phyloP scores from a whole-genome alignment of 2,797 vertebrate species.

The Mionectes olivaceus region DNA sequence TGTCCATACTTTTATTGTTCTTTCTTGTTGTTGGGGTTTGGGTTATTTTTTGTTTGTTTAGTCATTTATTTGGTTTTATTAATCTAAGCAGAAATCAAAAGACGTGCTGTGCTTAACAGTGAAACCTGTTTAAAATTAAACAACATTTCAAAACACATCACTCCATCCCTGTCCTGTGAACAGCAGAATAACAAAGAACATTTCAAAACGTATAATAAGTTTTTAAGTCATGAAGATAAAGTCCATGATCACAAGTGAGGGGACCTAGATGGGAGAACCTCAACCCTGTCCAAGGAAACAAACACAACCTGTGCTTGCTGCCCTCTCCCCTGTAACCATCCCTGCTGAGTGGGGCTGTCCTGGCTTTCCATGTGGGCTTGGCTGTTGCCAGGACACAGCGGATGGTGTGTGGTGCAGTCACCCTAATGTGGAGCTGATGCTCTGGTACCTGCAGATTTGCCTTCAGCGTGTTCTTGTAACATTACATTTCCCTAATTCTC shows the following conservation, averaged over 20 bases:
- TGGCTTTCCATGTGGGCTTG: neutral
- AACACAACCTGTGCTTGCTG: neutral
- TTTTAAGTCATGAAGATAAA: neutral
- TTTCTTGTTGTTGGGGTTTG: neutral
- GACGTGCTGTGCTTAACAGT: neutral
- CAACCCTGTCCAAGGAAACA: neutral
- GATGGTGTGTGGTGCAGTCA: conserved; percentile 27
- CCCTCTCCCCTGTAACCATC: neutral
- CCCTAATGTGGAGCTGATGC: conserved; percentile 13
- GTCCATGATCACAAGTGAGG: neutral
- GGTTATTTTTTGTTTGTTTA: neutral
- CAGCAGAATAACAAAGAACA: neutral
- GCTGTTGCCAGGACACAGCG: conserved; percentile 19
- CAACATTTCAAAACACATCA: neutral
- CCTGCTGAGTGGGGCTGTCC: neutral
- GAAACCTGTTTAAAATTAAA: neutral
- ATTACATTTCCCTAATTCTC: conserved; percentile 23
- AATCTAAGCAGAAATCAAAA: neutral
- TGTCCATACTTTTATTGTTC: neutral
- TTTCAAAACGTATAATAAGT: neutral
- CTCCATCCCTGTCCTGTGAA: neutral
- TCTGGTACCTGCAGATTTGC: conserved; percentile 35
- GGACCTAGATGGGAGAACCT: neutral
- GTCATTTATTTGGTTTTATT: neutral
- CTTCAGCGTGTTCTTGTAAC: conserved; percentile 43